Evolutionary conservation across 2,797 vertebrate species (phyloP).

Genomic region (Limosa lapponica): DNA sequence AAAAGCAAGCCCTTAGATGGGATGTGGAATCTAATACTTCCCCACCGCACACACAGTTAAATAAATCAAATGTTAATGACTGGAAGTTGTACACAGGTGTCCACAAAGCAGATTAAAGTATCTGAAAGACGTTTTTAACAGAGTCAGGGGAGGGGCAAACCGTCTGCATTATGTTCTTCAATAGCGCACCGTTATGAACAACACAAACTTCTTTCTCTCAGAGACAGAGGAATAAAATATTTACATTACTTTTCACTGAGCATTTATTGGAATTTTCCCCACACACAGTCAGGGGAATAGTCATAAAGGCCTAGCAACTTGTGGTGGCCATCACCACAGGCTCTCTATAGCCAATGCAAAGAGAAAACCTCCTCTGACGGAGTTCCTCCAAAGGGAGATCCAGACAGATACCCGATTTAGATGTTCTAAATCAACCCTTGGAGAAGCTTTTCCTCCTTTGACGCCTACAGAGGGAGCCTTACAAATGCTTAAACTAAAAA

Average conservation of each 20-base stretch:
- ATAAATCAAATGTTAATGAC: constrained; percentile 14
- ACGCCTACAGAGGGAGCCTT: neutral
- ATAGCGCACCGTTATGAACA: neutral
- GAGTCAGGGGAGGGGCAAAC: neutral
- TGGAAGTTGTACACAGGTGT: neutral
- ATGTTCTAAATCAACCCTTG: neutral
- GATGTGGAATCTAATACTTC: neutral
- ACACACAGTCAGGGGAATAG: fast-evolving
- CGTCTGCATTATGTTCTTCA: neutral
- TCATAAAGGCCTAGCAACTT: neutral
- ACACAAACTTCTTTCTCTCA: neutral
- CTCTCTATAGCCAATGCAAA: neutral
- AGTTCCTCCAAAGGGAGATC: neutral
- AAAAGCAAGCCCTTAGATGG: neutral
- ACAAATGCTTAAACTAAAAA: neutral
- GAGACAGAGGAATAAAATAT: neutral
- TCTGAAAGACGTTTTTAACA: neutral
- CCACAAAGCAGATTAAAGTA: neutral
- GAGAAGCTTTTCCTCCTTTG: neutral
- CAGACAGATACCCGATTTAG: neutral
- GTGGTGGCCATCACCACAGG: neutral
- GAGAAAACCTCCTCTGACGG: neutral
- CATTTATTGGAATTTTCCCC: neutral
- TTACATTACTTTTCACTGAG: neutral
- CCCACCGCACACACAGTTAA: neutral